A percentile compares a stretch with the other conserved stretches of the same genome.
Evolutionary conservation across 1,140 invertebrate species (phyloP).

Genomic region (Drosophila willistoni): DNA sequence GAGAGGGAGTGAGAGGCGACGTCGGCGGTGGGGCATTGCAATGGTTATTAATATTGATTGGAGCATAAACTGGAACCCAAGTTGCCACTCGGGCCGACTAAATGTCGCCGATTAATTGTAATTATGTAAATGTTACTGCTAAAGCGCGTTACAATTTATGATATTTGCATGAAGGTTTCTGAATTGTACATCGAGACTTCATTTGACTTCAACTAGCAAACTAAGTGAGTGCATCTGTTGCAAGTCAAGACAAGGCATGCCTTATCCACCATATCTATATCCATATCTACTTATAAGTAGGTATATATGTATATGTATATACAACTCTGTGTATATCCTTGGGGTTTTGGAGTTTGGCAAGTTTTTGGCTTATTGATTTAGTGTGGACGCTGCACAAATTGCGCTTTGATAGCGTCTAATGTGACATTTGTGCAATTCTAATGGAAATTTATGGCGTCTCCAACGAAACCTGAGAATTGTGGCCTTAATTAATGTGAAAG

Average conservation of each 20-base stretch:
- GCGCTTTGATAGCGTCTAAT: constrained; percentile 65
- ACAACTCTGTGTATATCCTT: constrained; percentile 40
- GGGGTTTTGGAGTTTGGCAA: constrained; percentile 45
- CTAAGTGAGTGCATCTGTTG: constrained; percentile 25
- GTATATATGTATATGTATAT: not conserved
- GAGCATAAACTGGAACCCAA: constrained; percentile 53
- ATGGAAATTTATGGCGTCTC: constrained; percentile 52
- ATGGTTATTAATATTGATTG: constrained; percentile 67
- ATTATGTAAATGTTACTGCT: constrained; percentile 66
- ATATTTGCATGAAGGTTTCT: constrained; percentile 50
- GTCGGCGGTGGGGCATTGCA: constrained; percentile 8
- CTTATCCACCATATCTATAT: not conserved
- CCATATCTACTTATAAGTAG: not conserved
- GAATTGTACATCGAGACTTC: not conserved
- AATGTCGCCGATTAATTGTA: constrained; percentile 63
- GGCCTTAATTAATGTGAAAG: constrained; percentile 47
- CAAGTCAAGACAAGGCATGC: not conserved
- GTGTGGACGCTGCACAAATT: constrained; percentile 61
- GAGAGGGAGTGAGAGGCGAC: too few species aligned
- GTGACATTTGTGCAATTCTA: constrained; percentile 64
- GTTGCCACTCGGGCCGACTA: constrained; percentile 14
- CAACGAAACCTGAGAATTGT: constrained; percentile 19
- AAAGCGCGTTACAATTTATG: constrained; percentile 68
- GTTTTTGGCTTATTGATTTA: constrained; percentile 67
- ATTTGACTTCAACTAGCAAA: constrained; percentile 27